These are phyloP conservation scores for Anthopleura xanthogrammica DNA, from an alignment of 92 coral and sea anemone species.

Conservation along the genomic window DNA sequence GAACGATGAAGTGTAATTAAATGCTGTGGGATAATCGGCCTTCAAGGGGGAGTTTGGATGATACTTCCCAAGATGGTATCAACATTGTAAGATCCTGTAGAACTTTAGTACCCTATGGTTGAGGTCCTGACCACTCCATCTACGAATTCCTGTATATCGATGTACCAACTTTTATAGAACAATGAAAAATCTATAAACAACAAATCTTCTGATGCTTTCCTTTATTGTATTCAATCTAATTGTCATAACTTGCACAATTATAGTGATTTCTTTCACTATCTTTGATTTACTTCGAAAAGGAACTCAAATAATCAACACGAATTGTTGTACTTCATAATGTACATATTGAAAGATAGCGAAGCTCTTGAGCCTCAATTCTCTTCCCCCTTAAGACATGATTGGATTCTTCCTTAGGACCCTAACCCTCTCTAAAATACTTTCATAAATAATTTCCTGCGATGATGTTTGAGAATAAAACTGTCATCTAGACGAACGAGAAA, in stretches of 20 bases:
- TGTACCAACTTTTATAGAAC: slow-evolving; percentile 2
- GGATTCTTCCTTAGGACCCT: slow-evolving; percentile 18
- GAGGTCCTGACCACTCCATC: not conserved
- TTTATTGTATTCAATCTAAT: slow-evolving; percentile 25
- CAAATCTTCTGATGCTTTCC: not conserved
- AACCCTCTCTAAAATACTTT: slow-evolving; percentile 37
- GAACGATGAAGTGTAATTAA: slow-evolving; percentile 88
- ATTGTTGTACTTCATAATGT: slow-evolving; percentile 13
- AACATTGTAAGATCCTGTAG: not conserved
- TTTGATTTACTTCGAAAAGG: slow-evolving; percentile 9
- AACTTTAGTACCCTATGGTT: not conserved
- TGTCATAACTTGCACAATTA: slow-evolving; percentile 10
- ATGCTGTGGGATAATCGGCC: slow-evolving; percentile 62
- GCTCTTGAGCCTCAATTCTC: not conserved
- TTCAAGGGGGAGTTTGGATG: slow-evolving; percentile 40
- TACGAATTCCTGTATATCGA: slow-evolving; percentile 19
- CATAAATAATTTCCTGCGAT: slow-evolving; percentile 49
- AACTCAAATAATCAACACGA: slow-evolving; percentile 21
- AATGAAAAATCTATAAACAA: slow-evolving; percentile 7
- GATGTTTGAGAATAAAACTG: slow-evolving; percentile 44
- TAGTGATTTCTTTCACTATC: slow-evolving; percentile 4
- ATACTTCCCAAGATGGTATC: slow-evolving; percentile 23
- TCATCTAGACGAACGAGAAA: slow-evolving; percentile 45
- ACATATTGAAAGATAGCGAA: slow-evolving; percentile 25
- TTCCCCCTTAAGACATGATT: not conserved